Evolutionary conservation across 2,113 vertebrate species (phyloP), one percentile per base, ranked within the genome.

Genomic region (Malurus elegans): DNA sequence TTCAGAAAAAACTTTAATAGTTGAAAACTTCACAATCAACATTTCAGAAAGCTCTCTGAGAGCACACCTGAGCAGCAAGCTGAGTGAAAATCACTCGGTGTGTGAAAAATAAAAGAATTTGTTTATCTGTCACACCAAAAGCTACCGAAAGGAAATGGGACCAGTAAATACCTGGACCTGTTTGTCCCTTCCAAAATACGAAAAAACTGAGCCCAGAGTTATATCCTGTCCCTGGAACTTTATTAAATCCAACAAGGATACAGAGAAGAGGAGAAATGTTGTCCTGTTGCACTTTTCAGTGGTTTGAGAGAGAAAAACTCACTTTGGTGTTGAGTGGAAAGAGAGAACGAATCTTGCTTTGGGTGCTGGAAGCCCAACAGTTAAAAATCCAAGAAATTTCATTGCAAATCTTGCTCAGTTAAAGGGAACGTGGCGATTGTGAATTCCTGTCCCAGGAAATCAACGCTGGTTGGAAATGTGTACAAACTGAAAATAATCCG

Each of bases 391-490:
- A 23, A 64, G 66, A 74, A 82, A 36, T 60, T 32, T 72, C 79
- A 10, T 6, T 85, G 56, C 47, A 88, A 34, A 64, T 56, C 61
- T 50, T 42, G 57, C 48, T 79, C 16, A n/a, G 2, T 90, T 79
- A 38, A 67, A 90, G 53, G 45, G 74, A 86, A 83, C 4, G 2
- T 38, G 53, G n/a, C 40, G 40, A 11, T 61, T 86, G 53, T 10
- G 36, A 53, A 48, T 86, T 36, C 18, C 79, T 40, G 40, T 93
- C 88, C 85, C 54, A 48, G 83, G 76, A 79, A 92, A 50, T 84
- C 71, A 61, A 2, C 47, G 4, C 86, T 70, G 76, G 31, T 76
- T 91, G 76, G 69, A 70, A 86, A 66, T 48, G 60, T 65, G 75
- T 80, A 23, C 83, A 90, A 86, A 81, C 60, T 75, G 91, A 12